phyloP scores from a whole-genome alignment of 92 coral and sea anemone species.

The Porites lobata region DNA sequence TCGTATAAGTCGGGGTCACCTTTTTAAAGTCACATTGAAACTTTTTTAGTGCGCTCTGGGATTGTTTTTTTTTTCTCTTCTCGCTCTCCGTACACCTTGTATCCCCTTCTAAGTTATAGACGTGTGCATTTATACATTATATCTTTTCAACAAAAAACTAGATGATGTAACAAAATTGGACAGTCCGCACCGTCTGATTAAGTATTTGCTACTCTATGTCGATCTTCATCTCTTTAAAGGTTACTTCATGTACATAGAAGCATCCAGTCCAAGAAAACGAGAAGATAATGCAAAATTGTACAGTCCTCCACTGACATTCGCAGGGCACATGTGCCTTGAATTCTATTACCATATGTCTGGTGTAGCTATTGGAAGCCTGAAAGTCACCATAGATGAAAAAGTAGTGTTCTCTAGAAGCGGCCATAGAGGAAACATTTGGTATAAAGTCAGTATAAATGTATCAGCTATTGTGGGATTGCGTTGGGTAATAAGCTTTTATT shows the following conservation, averaged over 20 bases:
- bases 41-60: no score
- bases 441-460: not conserved
- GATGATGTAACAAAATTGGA: no score
- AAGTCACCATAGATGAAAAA: slow-evolving; percentile 15
- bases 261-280: slow-evolving; percentile 40
- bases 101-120: no score
- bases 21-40: no score
- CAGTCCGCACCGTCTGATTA: no score
- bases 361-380: slow-evolving; percentile 15
- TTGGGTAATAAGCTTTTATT: slow-evolving; percentile 4
- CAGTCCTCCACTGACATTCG: slow-evolving; percentile 17
- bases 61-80: no score
- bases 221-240: slow-evolving; percentile 23
- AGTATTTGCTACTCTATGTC: no score
- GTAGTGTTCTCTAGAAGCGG: slow-evolving; percentile 21
- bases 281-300: slow-evolving; percentile 40
- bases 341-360: slow-evolving; percentile 69
- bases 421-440: slow-evolving; percentile 13
- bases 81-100: no score
- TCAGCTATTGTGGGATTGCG: not conserved
- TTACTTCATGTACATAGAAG: slow-evolving; percentile 56
- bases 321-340: slow-evolving; percentile 32
- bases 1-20: no score
- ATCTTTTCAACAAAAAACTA: no score
- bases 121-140: no score